Conservation (phyloP, 2,888 invertebrate species). For the Ectemnius lituratus region DNA sequence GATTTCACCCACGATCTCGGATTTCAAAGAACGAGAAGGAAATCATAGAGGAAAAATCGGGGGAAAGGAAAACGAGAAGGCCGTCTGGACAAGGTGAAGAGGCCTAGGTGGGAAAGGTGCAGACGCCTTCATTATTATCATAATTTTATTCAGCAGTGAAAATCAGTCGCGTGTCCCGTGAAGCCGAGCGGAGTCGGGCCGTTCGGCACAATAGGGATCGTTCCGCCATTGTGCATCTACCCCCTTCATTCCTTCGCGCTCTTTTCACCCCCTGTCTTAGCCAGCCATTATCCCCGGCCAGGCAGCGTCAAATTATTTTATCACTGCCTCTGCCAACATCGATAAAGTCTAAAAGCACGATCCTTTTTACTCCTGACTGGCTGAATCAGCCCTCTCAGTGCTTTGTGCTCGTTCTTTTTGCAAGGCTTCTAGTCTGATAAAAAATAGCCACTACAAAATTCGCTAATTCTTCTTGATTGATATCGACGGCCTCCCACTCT, state of each 20-base stretch:
- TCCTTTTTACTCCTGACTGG: slow-evolving; percentile 36
- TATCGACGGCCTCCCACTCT: background rate
- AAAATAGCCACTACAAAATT: background rate
- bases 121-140: slow-evolving; percentile 70
- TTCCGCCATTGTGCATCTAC: slow-evolving; percentile 62
- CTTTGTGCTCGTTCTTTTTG: slow-evolving; percentile 10
- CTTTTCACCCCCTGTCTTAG: slow-evolving; percentile 40
- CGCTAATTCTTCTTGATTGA: background rate
- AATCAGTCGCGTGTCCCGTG: slow-evolving; percentile 70
- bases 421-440: background rate
- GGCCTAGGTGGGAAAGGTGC: slow-evolving; percentile 35
- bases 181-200: slow-evolving; percentile 44
- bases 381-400: slow-evolving; percentile 30
- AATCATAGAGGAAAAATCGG: slow-evolving; percentile 28
- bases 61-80: slow-evolving; percentile 64
- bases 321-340: slow-evolving; percentile 44
- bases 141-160: slow-evolving; percentile 75
- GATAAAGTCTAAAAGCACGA: slow-evolving; percentile 54
- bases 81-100: background rate
- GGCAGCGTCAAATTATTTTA: slow-evolving; percentile 63
- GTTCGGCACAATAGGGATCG: slow-evolving; percentile 64
- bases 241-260: slow-evolving; percentile 45
- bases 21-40: background rate
- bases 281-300: slow-evolving; percentile 51
- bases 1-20: slow-evolving; percentile 20